A percentile compares a stretch with the other conserved stretches of the same genome.
phyloP scores from a whole-genome alignment of 2,797 vertebrate genomes.

The Silurus lanzhouensis region DNA sequence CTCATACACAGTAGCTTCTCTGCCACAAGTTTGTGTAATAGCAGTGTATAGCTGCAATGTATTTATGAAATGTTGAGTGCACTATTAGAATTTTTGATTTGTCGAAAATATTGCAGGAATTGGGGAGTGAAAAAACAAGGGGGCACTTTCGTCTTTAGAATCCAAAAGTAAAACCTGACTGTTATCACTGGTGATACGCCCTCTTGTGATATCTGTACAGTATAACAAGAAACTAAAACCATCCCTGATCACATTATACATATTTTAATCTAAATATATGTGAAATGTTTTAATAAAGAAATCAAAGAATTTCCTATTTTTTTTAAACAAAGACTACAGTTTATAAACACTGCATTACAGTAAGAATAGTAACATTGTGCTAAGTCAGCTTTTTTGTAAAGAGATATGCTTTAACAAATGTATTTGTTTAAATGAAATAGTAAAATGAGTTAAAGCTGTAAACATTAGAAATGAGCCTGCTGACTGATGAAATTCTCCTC shows the following conservation, averaged over 20 bases:
- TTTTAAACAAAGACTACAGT: not conserved
- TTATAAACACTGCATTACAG: slow-evolving; percentile 6
- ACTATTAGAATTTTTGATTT: too few species aligned
- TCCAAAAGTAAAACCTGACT: not conserved
- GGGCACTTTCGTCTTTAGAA: not conserved
- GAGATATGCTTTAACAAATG: not conserved
- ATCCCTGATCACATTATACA: not conserved
- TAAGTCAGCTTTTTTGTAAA: not conserved
- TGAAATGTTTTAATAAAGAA: not conserved
- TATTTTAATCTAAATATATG: not conserved
- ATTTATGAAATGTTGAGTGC: not conserved
- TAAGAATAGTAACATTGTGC: not conserved
- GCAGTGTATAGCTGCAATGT: not conserved
- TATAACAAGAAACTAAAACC: not conserved
- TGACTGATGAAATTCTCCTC: not conserved
- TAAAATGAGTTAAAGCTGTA: not conserved
- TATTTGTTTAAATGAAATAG: not conserved
- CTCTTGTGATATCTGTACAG: not conserved
- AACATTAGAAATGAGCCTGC: not conserved
- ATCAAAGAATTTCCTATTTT: not conserved
- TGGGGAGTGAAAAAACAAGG: not conserved
- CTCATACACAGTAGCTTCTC: too few species aligned
- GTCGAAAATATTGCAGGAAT: not conserved
- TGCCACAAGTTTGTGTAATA: not conserved
- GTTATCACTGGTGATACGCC: not conserved